Base-by-base conservation (phyloP, 2,797 vertebrate species). In the Cynopterus sphinx region DNA sequence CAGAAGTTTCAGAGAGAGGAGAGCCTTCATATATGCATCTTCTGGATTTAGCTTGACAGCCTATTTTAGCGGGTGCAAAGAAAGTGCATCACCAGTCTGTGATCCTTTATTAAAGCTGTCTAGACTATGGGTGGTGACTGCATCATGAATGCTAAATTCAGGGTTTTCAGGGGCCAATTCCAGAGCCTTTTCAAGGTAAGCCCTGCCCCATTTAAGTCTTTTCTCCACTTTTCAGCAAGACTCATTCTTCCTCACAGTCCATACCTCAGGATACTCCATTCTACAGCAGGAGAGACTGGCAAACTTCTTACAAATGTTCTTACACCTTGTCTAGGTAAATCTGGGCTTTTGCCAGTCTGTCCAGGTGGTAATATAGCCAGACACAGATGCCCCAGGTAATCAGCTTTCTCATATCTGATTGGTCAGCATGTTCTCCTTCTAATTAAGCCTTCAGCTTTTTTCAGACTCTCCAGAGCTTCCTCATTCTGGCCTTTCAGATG, bases 301-400 rank as follows among this genome's bases (percentile, higher is more conserved):
- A 81, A 98, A 68, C 0, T 95, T 85, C 92, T 97, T 94, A 77
- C 97, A 98, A 39, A 73, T 97, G 1, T 88, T 77, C 57, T 98
- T 94, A 33, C 46, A 99, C 97, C 95, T 98, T 99, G 28, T 94
- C 97, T 91, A 98, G 10, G 0, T 99, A 98, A 49, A 15, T 74
- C 96, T 98, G 97, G 95, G 98, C 98, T 86, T 98, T 96, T 46
- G 91, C 6, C 5, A 97, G 87, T 31, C 85, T 98, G 9, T 90
- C 87, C 97, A 98, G 98, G 91, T 98, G 95, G 96, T 98, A 99
- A 87, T 98, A 96, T 19, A 99, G 65, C 99, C 99, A 99, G 51
- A 99, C 98, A 77, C 98, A 98, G 94, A 99, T 98, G 46, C 98
- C 98, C 98, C 98, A 99, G 17, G 98, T 99, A 92, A 99, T 98